Conservation (phyloP, 2,113 vertebrate genomes). For the Heptranchias perlo region DNA sequence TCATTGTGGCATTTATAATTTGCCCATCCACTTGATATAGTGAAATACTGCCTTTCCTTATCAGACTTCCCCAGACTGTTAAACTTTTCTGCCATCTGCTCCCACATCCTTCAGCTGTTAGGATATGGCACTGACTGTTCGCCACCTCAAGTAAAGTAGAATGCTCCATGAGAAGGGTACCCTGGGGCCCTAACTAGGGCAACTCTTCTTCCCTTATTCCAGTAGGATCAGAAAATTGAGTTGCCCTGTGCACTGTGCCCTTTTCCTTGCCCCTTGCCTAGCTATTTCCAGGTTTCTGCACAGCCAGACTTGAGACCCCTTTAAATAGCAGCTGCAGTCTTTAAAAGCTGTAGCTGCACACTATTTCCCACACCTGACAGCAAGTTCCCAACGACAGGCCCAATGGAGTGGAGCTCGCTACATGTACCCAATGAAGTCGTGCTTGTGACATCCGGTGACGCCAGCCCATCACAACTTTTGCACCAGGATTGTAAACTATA, state of each 20-base stretch:
- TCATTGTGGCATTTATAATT: background rate
- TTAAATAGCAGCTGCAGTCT: background rate
- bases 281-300: background rate
- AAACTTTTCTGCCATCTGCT: background rate
- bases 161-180: too few relatives aligned
- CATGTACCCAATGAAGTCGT: background rate
- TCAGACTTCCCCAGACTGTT: background rate
- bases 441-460: background rate
- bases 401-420: background rate
- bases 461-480: background rate
- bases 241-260: background rate
- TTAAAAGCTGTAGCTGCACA: background rate
- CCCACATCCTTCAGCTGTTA: too few relatives aligned
- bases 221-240: background rate
- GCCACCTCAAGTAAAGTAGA: background rate
- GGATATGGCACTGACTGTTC: background rate
- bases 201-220: background rate
- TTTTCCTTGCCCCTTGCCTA: background rate
- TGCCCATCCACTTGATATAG: background rate
- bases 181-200: background rate
- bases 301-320: background rate
- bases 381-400: background rate
- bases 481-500: background rate
- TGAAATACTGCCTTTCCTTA: background rate
- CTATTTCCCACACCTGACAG: too few relatives aligned